These are phyloP conservation scores for Uria lomvia DNA, from an alignment of 2,113 vertebrate species.

Conservation along the genomic window DNA sequence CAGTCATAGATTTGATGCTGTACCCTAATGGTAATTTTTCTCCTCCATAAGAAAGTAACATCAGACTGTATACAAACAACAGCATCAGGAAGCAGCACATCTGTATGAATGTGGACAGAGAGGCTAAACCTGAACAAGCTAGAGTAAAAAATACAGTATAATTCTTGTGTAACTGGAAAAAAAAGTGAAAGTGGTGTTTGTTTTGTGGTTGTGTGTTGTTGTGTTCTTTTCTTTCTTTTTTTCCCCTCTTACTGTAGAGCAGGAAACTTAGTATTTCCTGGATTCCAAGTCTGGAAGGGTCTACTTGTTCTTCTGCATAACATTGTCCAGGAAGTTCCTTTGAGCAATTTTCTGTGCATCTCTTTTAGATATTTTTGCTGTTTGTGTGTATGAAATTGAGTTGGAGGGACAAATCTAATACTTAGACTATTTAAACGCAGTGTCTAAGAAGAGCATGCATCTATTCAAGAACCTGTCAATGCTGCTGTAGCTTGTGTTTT, in stretches of 20 bases:
- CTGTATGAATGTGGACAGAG: not conserved
- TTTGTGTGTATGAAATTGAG: not conserved
- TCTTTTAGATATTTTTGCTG: not conserved
- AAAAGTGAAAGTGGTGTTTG: not conserved
- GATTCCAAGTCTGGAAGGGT: not conserved
- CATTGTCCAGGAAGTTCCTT: not conserved
- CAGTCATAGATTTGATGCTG: not conserved
- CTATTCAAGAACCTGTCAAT: slow-evolving; percentile 1
- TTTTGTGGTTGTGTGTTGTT: too few relatives aligned
- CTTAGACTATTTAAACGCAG: not conserved
- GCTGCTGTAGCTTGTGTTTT: not conserved
- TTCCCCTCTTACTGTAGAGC: not conserved
- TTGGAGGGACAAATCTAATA: not conserved
- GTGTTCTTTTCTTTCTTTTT: not conserved
- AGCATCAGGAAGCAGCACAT: not conserved
- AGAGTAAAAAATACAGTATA: not conserved
- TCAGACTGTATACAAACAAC: not conserved
- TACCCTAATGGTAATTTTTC: not conserved
- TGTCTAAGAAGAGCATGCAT: not conserved
- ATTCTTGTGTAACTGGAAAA: not conserved
- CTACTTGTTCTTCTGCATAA: not conserved
- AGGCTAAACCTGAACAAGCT: not conserved
- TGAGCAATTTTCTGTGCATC: not conserved
- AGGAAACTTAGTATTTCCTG: not conserved
- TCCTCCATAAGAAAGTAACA: not conserved